Percentiles rank a stretch among this genome's conserved stretches.
phyloP scores from a whole-genome alignment of 2,113 vertebrate species.

The Polypterus senegalus region DNA sequence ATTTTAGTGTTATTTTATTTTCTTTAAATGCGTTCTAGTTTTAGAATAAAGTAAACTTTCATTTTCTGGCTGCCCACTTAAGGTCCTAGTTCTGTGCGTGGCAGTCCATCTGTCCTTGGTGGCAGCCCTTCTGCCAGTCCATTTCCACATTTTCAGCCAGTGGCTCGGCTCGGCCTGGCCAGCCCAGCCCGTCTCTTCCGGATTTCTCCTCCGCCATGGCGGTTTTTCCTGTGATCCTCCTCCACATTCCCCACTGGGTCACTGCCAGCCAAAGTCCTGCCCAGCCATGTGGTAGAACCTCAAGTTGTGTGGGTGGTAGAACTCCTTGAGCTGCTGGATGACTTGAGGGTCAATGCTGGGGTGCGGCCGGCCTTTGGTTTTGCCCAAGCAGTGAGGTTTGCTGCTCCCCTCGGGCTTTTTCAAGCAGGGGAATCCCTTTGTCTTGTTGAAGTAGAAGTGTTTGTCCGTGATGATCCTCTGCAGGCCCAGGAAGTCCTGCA shows the following conservation, averaged over 20 bases:
- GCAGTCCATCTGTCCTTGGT: no score
- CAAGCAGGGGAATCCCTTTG: constrained; percentile 62
- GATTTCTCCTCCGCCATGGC: background rate
- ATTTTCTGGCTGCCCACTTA: no score
- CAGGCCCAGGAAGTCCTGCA: constrained; percentile 63
- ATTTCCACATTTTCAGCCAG: background rate
- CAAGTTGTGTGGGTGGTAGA: constrained; percentile 54
- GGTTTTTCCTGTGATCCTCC: background rate
- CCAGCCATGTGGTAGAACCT: constrained; percentile 56
- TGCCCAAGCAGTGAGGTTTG: constrained; percentile 63
- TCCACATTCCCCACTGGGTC: constrained; percentile 16
- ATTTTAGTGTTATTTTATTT: no score
- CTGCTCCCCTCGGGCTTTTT: constrained; percentile 63
- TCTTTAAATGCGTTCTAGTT: no score
- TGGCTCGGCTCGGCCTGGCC: background rate
- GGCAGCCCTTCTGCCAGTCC: no score
- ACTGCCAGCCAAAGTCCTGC: constrained; percentile 61
- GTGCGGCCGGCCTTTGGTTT: constrained; percentile 57
- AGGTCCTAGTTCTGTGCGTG: no score
- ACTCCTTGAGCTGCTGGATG: constrained; percentile 47
- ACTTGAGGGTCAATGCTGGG: constrained; percentile 42
- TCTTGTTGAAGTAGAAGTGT: constrained; percentile 68
- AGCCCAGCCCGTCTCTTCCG: background rate
- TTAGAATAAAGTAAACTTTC: no score
- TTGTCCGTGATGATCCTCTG: constrained; percentile 62